phyloP scores from a whole-genome alignment of 2,888 invertebrate species.

The Ctenicera cuprea region DNA sequence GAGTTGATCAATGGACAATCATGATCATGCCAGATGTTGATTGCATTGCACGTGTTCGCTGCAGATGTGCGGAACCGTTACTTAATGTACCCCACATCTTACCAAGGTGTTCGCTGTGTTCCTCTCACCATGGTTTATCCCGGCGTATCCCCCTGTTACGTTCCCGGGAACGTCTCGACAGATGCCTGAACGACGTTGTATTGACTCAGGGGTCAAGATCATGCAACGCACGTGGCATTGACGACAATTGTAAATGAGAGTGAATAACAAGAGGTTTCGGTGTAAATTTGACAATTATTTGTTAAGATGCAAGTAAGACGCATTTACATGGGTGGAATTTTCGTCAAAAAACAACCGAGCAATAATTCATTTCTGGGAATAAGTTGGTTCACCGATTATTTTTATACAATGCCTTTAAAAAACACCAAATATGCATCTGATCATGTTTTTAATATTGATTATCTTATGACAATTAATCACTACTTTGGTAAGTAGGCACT shows the following conservation, averaged over 20 bases:
- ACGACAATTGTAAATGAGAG: slow-evolving; percentile 40
- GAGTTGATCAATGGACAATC: slow-evolving; percentile 58
- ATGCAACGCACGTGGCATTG: slow-evolving; percentile 45
- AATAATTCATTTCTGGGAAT: no score
- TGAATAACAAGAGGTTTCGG: slow-evolving; percentile 2
- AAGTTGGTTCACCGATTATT: no score
- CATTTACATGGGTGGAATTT: no score
- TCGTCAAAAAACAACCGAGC: no score
- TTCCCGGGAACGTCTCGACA: slow-evolving; percentile 37
- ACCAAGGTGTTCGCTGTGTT: slow-evolving; percentile 63
- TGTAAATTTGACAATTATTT: slow-evolving; percentile 3
- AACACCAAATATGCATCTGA: no score
- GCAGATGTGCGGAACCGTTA: slow-evolving; percentile 67
- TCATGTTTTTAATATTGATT: no score
- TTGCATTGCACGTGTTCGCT: slow-evolving; percentile 64
- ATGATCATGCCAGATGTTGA: slow-evolving; percentile 65
- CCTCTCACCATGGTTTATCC: slow-evolving; percentile 36
- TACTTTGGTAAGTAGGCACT: no score
- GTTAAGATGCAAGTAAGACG: no score
- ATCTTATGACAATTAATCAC: no score
- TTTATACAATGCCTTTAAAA: no score
- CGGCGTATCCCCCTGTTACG: slow-evolving; percentile 8
- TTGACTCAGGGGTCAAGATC: slow-evolving; percentile 49
- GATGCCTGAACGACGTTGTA: slow-evolving; percentile 36
- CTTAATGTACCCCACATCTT: slow-evolving; percentile 54